phyloP scores from a whole-genome alignment of 2,888 invertebrate genomes.

The Stenoptilia bipunctidactyla region DNA sequence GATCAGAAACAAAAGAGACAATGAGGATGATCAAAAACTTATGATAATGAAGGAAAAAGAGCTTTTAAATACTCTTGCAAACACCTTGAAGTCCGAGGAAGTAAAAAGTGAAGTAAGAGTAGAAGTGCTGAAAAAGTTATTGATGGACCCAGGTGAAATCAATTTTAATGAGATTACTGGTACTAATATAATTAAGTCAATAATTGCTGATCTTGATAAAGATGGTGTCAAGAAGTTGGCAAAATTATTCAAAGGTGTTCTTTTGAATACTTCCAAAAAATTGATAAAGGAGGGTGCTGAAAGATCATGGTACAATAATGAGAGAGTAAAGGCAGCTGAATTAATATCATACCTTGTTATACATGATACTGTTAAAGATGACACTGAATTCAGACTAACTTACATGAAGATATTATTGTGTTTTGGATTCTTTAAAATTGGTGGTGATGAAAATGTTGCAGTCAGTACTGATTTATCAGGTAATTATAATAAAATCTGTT shows the following conservation, averaged over 20 bases:
- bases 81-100: constrained; percentile 56
- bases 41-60: constrained; percentile 70
- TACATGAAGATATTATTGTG: constrained; percentile 76
- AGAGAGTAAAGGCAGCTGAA: constrained; percentile 76
- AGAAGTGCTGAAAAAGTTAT: constrained; percentile 72
- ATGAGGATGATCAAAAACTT: constrained; percentile 59
- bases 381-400: constrained; percentile 75
- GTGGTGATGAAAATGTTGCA: constrained; percentile 53
- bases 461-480: constrained; percentile 74
- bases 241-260: constrained; percentile 72
- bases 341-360: constrained; percentile 59
- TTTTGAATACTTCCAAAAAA: constrained; percentile 68
- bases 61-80: constrained; percentile 60
- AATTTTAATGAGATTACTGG: constrained; percentile 81
- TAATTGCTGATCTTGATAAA: constrained; percentile 71
- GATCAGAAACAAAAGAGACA: constrained; percentile 61
- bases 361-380: constrained; percentile 62
- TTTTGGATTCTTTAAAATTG: constrained; percentile 73
- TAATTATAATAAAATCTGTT: constrained; percentile 25
- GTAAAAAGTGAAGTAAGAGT: constrained; percentile 66
- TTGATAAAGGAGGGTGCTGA: constrained; percentile 51
- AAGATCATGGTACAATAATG: constrained; percentile 76
- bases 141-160: constrained; percentile 78
- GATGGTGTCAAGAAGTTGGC: constrained; percentile 75
- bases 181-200: constrained; percentile 73